phyloP scores from a whole-genome alignment of 1,140 invertebrate genomes.

The Dermatophagoides farinae region DNA sequence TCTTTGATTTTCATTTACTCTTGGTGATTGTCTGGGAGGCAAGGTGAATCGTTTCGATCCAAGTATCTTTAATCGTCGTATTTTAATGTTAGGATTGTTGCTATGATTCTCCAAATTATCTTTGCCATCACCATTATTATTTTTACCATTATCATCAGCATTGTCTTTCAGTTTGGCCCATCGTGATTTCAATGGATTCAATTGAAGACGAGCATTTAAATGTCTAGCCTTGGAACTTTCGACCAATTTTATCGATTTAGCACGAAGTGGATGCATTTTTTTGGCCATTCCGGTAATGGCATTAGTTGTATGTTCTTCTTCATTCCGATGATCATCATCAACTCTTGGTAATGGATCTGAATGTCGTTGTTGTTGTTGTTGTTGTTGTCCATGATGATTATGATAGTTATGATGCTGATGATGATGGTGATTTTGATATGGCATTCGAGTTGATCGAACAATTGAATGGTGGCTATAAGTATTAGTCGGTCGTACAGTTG shows the following conservation, averaged over 20 bases:
- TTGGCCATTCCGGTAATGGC: not conserved
- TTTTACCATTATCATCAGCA: not conserved
- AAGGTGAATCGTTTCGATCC: slow-evolving; percentile 6
- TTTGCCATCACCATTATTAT: not conserved
- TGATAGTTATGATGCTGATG: too few relatives aligned
- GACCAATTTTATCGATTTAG: slow-evolving; percentile 3
- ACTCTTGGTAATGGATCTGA: too few relatives aligned
- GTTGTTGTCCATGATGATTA: not conserved
- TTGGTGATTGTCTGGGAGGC: slow-evolving; percentile 1
- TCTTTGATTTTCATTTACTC: not conserved
- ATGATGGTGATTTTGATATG: not conserved
- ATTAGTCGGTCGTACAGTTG: slow-evolving; percentile 8
- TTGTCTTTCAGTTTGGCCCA: not conserved
- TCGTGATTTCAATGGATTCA: slow-evolving; percentile 5
- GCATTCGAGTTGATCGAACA: not conserved
- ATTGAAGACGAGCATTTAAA: not conserved
- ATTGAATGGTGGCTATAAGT: not conserved
- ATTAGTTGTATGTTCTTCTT: not conserved
- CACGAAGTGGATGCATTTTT: not conserved
- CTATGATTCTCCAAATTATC: not conserved
- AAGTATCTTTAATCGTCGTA: not conserved
- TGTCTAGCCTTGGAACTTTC: slow-evolving; percentile 6
- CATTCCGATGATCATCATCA: not conserved
- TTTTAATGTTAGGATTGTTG: not conserved
- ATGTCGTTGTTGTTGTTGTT: not conserved